These are phyloP conservation scores for Caenorhabditis afra DNA, from an alignment of 2,888 invertebrate species.

Conservation along the genomic window DNA sequence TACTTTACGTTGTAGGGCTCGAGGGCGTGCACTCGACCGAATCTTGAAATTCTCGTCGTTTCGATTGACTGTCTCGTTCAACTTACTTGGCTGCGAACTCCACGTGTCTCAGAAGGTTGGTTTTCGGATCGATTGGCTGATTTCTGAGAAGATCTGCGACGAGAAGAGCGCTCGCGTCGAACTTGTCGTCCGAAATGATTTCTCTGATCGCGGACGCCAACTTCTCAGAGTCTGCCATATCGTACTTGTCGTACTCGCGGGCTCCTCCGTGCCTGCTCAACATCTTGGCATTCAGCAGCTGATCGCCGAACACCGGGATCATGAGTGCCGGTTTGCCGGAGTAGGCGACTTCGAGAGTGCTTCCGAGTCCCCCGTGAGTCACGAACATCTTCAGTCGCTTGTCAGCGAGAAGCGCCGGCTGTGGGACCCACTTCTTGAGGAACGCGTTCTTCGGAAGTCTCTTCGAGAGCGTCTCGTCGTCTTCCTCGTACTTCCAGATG, in stretches of 20 bases:
- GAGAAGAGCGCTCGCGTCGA: constrained; percentile 6
- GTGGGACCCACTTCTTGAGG: constrained; percentile 48
- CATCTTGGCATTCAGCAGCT: constrained; percentile 37
- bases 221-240: constrained; percentile 6
- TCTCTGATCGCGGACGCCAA: constrained; percentile 1
- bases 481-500: constrained; percentile 53
- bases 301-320: constrained; percentile 48
- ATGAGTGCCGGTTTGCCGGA: constrained; percentile 38
- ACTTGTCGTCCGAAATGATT: constrained; percentile 3
- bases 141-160: constrained; percentile 19
- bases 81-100: constrained; percentile 28
- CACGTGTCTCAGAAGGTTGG: constrained; percentile 25
- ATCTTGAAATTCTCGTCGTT: neutral
- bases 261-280: constrained; percentile 43
- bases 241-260: constrained; percentile 26
- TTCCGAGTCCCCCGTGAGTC: constrained; percentile 44
- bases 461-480: constrained; percentile 22
- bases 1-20: constrained; percentile 17
- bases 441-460: constrained; percentile 36
- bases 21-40: constrained; percentile 12
- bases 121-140: constrained; percentile 47
- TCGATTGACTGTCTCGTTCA: too few relatives aligned
- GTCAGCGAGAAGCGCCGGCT: constrained; percentile 42
- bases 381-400: constrained; percentile 31
- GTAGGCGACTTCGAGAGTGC: constrained; percentile 42